These are phyloP conservation scores for Loxodonta africana DNA, from an alignment of 2,113 vertebrate species.

Conservation along the genomic window DNA sequence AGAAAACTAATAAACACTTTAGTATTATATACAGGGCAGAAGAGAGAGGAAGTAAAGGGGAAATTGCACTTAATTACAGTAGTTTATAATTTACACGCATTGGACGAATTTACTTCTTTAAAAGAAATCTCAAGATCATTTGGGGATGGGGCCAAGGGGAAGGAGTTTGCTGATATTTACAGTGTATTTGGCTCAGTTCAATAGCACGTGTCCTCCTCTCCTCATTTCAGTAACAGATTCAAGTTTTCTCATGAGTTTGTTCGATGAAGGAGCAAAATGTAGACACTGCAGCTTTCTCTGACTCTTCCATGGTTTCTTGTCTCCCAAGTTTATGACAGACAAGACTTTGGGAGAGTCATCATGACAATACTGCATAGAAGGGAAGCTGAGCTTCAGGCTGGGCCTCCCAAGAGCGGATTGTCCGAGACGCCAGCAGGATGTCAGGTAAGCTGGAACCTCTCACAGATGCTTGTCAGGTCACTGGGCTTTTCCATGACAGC, in stretches of 20 bases:
- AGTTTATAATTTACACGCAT: conserved; percentile 90
- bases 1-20: conserved; percentile 73
- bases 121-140: conserved; percentile 88
- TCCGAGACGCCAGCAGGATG: conserved; percentile 44
- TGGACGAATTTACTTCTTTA: conserved; percentile 89
- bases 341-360: conserved; percentile 75
- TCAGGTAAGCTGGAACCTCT: conserved; percentile 78
- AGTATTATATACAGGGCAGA: conserved; percentile 87
- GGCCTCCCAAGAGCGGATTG: conserved; percentile 20
- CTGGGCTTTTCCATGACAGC: conserved; percentile 68
- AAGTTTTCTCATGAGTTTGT: conserved; percentile 84
- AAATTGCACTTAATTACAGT: conserved; percentile 92
- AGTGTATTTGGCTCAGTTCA: conserved; percentile 90
- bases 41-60: conserved; percentile 13
- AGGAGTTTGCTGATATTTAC: conserved; percentile 87
- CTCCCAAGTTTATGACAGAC: conserved; percentile 64
- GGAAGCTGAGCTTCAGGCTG: conserved; percentile 71
- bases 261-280: conserved; percentile 74
- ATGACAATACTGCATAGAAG: conserved; percentile 86
- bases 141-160: conserved; percentile 14
- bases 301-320: conserved; percentile 66
- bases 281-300: conserved; percentile 67
- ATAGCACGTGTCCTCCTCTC: conserved; percentile 83
- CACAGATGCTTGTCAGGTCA: conserved; percentile 73
- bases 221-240: conserved; percentile 88